These are phyloP conservation scores for Muscicapa comitata DNA, from an alignment of 2,797 vertebrate genomes.

Conservation along the genomic window DNA sequence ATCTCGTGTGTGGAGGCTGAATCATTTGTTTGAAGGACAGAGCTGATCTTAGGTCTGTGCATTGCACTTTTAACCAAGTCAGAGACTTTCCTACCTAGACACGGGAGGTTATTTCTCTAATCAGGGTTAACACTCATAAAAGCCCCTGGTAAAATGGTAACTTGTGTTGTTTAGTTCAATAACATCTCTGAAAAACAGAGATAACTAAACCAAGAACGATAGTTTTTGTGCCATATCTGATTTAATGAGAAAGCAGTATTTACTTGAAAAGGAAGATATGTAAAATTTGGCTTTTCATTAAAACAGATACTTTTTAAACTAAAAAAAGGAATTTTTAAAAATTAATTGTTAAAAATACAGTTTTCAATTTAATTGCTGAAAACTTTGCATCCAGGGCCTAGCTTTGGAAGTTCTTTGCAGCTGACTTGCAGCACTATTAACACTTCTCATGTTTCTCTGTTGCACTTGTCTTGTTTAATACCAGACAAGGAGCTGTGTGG, in stretches of 20 bases:
- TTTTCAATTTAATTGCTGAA: background rate
- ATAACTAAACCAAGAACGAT: background rate
- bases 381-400: background rate
- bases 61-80: background rate
- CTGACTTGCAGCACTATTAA: constrained; percentile 3
- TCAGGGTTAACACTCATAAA: background rate
- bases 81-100: background rate
- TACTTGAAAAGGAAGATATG: background rate
- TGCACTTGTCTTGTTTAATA: constrained; percentile 25
- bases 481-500: background rate
- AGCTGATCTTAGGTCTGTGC: background rate
- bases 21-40: background rate
- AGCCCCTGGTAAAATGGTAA: background rate
- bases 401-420: background rate
- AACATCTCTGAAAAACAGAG: background rate
- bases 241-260: background rate
- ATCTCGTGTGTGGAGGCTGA: background rate
- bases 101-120: background rate
- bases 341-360: background rate
- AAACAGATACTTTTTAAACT: background rate
- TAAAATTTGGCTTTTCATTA: background rate
- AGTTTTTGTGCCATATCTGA: background rate
- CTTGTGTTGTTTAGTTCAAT: background rate
- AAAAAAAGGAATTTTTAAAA: background rate
- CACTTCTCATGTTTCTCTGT: constrained; percentile 8